These are phyloP conservation scores for Metaphire vulgaris DNA, from an alignment of 1,140 invertebrate genomes.

Conservation along the genomic window DNA sequence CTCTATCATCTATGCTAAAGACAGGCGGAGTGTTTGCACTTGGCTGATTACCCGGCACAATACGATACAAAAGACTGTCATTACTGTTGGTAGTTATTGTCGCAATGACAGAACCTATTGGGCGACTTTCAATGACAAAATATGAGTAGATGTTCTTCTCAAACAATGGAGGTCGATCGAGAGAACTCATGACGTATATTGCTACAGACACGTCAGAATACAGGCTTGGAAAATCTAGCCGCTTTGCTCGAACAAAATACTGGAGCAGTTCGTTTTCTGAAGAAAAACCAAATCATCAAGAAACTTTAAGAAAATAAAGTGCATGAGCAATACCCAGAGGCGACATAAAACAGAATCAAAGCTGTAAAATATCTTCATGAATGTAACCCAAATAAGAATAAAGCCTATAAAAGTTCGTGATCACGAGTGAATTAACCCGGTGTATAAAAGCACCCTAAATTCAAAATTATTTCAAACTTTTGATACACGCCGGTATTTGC, in stretches of 20 bases:
- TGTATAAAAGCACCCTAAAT: too few species aligned
- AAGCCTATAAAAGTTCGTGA: too few species aligned
- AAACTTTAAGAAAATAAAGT: neutral
- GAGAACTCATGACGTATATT: slow-evolving; percentile 65
- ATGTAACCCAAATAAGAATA: too few species aligned
- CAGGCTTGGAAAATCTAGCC: neutral
- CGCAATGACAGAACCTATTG: slow-evolving; percentile 54
- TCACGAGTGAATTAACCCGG: too few species aligned
- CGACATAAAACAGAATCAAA: too few species aligned
- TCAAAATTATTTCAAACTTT: too few species aligned
- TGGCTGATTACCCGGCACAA: slow-evolving; percentile 59
- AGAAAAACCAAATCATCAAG: neutral
- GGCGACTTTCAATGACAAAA: slow-evolving; percentile 70
- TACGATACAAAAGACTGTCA: slow-evolving; percentile 58
- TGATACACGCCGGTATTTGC: too few species aligned
- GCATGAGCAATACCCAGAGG: too few species aligned
- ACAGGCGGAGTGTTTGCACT: slow-evolving; percentile 47
- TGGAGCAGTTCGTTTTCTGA: neutral
- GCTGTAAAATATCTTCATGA: too few species aligned
- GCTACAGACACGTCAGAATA: slow-evolving; percentile 62
- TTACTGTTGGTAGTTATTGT: slow-evolving; percentile 41
- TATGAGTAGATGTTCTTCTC: slow-evolving; percentile 66
- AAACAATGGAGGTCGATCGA: slow-evolving; percentile 66
- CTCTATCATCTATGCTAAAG: slow-evolving; percentile 67
- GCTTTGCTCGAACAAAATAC: neutral